A percentile compares a stretch with the other conserved stretches of the same genome.
Evolutionary conservation across 2,888 invertebrate genomes (phyloP).

Genomic region (Nomada ruficornis): DNA sequence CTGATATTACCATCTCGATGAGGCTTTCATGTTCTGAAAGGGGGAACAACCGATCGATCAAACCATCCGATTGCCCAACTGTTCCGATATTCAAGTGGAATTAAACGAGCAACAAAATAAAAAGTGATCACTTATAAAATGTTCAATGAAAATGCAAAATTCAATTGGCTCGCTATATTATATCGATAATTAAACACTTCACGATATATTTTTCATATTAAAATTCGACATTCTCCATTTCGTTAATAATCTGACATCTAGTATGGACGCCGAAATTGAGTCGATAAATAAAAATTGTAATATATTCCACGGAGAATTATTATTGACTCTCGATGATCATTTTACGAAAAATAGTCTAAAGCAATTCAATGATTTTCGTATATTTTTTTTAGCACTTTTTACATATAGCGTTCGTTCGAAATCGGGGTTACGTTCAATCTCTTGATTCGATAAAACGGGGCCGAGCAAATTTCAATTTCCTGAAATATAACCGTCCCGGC

Average conservation of each 20-base stretch:
- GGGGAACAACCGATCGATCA: background rate
- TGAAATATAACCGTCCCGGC: constrained; percentile 50
- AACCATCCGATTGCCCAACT: background rate
- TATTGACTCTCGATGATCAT: background rate
- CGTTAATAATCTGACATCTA: background rate
- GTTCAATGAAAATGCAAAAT: constrained; percentile 7
- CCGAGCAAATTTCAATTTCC: constrained; percentile 63
- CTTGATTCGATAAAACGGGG: constrained; percentile 61
- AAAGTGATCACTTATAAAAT: constrained; percentile 8
- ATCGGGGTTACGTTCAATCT: constrained; percentile 59
- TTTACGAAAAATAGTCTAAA: background rate
- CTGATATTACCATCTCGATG: constrained; percentile 5
- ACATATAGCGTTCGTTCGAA: constrained; percentile 26
- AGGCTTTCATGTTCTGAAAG: background rate
- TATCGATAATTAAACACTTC: background rate
- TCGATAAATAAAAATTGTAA: background rate
- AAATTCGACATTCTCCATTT: background rate
- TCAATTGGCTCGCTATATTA: background rate
- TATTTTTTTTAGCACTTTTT: constrained; percentile 35
- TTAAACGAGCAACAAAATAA: constrained; percentile 18
- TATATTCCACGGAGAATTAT: background rate
- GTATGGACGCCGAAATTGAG: no score
- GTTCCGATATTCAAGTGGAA: constrained; percentile 3
- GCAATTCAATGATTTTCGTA: constrained; percentile 5
- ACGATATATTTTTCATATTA: background rate